A percentile compares a stretch with the other conserved stretches of the same genome.
Conservation (phyloP, 2,888 invertebrate species). For the Lasioglossum morio region DNA sequence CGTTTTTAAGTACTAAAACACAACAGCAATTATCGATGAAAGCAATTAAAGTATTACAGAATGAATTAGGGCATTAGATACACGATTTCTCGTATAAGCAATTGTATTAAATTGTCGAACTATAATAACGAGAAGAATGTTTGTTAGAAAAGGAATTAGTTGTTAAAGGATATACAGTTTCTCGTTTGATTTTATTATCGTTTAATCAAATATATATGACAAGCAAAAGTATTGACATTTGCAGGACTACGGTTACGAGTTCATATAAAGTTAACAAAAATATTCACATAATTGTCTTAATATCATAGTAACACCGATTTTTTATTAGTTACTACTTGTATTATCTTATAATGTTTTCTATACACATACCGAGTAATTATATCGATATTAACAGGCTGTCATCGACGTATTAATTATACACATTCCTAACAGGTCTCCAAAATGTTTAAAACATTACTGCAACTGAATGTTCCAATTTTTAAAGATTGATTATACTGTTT, state of each 20-base stretch:
- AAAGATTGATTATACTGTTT: not conserved
- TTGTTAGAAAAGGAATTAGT: not conserved
- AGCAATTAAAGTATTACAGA: not conserved
- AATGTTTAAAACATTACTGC: not conserved
- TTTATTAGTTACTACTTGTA: not conserved
- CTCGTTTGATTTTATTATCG: not conserved
- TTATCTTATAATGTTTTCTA: constrained; percentile 11
- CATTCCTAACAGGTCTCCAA: not conserved
- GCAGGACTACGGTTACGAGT: not conserved
- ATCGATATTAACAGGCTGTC: constrained; percentile 8
- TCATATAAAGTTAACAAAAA: constrained; percentile 5
- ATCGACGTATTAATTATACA: not conserved
- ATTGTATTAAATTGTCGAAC: constrained; percentile 13
- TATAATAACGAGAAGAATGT: not conserved
- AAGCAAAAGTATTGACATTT: not conserved
- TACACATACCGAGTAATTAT: not conserved
- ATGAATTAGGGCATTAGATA: not conserved
- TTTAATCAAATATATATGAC: not conserved
- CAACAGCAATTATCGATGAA: not conserved
- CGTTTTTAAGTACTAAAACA: not conserved
- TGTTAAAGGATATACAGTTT: not conserved
- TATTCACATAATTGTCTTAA: not conserved
- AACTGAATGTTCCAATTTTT: not conserved
- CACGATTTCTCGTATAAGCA: not conserved
- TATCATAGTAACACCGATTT: not conserved